These are phyloP conservation scores for Scaptomyza reducta DNA, from an alignment of 2,888 invertebrate genomes.

Conservation along the genomic window DNA sequence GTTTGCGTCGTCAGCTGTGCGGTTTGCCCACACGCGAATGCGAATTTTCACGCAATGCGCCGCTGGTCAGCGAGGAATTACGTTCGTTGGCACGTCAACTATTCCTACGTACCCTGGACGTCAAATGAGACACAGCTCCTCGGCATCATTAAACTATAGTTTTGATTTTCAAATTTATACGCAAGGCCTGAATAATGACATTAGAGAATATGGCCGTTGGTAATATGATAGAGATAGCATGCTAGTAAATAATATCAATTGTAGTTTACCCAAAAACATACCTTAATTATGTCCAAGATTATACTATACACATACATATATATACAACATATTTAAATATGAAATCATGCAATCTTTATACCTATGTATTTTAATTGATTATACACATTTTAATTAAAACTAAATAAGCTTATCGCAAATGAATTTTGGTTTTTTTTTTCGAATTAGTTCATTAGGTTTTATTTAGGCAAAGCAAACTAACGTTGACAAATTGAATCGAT, in stretches of 20 bases:
- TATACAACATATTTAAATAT: slow-evolving; percentile 18
- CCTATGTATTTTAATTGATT: neutral
- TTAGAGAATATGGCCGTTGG: neutral
- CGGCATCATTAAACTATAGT: slow-evolving; percentile 45
- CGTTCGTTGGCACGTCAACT: slow-evolving; percentile 80
- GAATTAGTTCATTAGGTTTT: too few species aligned
- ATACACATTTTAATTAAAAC: neutral
- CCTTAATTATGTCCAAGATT: slow-evolving; percentile 36
- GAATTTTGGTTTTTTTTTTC: too few species aligned
- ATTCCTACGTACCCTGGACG: slow-evolving; percentile 81
- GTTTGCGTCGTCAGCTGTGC: slow-evolving; percentile 89
- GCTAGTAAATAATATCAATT: slow-evolving; percentile 19
- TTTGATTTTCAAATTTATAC: slow-evolving; percentile 58
- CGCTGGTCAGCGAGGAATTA: slow-evolving; percentile 75
- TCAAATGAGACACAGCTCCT: slow-evolving; percentile 71
- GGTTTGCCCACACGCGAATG: slow-evolving; percentile 88
- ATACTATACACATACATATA: neutral
- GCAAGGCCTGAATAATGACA: slow-evolving; percentile 24
- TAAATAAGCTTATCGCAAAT: neutral
- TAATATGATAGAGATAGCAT: slow-evolving; percentile 1
- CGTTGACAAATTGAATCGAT: too few species aligned
- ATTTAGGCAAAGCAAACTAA: too few species aligned
- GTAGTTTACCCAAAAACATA: slow-evolving; percentile 8
- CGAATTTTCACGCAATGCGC: slow-evolving; percentile 82
- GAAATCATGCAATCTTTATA: slow-evolving; percentile 4